Percentiles rank a stretch among this genome's conserved stretches.
Evolutionary conservation across 2,888 invertebrate genomes (phyloP).

Genomic region (Lasius fuliginosus): DNA sequence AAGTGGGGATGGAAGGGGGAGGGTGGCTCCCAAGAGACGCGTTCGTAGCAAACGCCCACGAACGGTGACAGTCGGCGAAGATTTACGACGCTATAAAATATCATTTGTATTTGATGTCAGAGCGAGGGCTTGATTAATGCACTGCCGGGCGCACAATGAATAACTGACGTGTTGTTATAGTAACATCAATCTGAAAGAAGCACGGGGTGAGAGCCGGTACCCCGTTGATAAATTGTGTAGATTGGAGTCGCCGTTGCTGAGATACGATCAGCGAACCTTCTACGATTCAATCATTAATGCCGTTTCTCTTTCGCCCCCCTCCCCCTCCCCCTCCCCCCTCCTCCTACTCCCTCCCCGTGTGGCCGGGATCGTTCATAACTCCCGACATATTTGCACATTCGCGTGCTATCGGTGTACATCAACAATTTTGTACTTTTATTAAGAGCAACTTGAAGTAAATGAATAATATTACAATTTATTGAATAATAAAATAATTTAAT

Average conservation of each 20-base stretch:
- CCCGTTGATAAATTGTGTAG: slow-evolving; percentile 83
- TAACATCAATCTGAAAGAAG: slow-evolving; percentile 83
- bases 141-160: slow-evolving; percentile 82
- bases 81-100: slow-evolving; percentile 86
- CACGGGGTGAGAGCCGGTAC: slow-evolving; percentile 74
- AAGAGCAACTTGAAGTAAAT: not conserved
- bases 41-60: slow-evolving; percentile 79
- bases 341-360: not conserved
- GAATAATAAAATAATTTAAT: not conserved
- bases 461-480: slow-evolving; percentile 35
- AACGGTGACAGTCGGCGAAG: slow-evolving; percentile 82
- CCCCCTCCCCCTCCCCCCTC: no score
- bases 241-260: slow-evolving; percentile 80
- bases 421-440: slow-evolving; percentile 27
- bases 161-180: slow-evolving; percentile 83
- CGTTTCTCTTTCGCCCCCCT: slow-evolving; percentile 51
- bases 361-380: slow-evolving; percentile 43
- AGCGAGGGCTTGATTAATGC: slow-evolving; percentile 85
- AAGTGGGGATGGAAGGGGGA: slow-evolving; percentile 51
- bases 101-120: slow-evolving; percentile 86
- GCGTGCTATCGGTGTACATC: slow-evolving; percentile 19
- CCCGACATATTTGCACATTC: slow-evolving; percentile 23
- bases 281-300: slow-evolving; percentile 82
- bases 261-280: slow-evolving; percentile 80
- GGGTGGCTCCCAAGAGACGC: slow-evolving; percentile 73